A percentile compares a stretch with the other conserved stretches of the same genome.
phyloP scores from a whole-genome alignment of 2,113 vertebrate species.

The Phoxinus phoxinus region DNA sequence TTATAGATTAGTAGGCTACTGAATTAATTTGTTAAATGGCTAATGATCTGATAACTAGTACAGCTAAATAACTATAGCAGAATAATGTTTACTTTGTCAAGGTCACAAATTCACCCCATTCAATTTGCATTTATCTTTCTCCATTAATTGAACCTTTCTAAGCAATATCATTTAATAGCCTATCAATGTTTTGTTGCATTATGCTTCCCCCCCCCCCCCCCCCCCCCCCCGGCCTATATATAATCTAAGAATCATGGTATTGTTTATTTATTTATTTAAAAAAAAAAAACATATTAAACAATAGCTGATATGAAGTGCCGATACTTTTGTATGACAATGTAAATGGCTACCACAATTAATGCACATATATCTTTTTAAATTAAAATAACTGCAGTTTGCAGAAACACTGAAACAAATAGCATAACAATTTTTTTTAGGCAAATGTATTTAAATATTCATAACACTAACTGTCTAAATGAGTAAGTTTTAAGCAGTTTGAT shows the following conservation, averaged over 20 bases:
- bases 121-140: background rate
- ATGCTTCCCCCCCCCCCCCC: too few species aligned
- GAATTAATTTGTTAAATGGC: background rate
- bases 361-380: background rate
- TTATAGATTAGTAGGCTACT: background rate
- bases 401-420: background rate
- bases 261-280: background rate
- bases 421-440: background rate
- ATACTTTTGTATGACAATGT: background rate
- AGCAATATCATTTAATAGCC: background rate
- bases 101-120: background rate
- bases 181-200: background rate
- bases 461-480: background rate
- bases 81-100: background rate
- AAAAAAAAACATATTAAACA: background rate
- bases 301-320: background rate
- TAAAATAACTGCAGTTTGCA: background rate
- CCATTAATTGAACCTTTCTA: background rate
- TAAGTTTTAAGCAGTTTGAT: background rate
- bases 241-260: background rate
- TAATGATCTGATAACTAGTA: slow-evolving; percentile 1
- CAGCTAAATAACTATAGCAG: background rate
- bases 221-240: too few species aligned
- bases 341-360: background rate
- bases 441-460: background rate